Evolutionary conservation across 2,113 vertebrate species (phyloP), one percentile per base, ranked within the genome.

Genomic region (Cephalopterus ornatus): DNA sequence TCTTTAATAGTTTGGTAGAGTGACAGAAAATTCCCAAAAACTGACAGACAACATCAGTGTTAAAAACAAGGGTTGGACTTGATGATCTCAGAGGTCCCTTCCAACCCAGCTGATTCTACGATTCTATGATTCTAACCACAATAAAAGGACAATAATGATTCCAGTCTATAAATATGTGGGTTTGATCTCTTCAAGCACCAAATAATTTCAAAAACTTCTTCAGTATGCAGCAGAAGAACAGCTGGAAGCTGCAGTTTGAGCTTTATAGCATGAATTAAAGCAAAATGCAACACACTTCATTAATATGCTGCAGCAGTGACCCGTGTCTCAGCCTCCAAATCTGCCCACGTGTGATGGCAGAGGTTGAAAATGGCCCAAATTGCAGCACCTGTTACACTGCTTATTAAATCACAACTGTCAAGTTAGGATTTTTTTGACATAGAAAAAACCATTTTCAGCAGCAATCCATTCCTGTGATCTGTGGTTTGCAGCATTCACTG

Each of bases 341-440:
- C 35, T 50, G 58, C 77, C 50, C 77, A 74, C 1, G 0, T 1
- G 0, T n/a, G 47, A 81, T 14, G 12, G 33, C n/a, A 44, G 42
- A 47, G 63, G 66, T 6, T 35, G 68, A 62, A 77, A 89, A 70
- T 2, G 32, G 42, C 81, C 76, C 61, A 18, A 81, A 58, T 13
- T 15, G 37, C 3, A 55, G 63, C 73, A 65, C 44, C 41, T 89
- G 46, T 49, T 49, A 4, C 2, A 21, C 58, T 91, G 39, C 22
- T 56, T 52, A 59, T 61, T 21, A 35, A 72, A 76, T 41, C 53
- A 76, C 67, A 91, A 6, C 33, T 11, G 49, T 27, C 44, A 39
- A 66, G 65, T 47, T 55, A 6, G 6, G 17, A 14, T 55, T 68
- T 82, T 82, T 68, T 27, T 83, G 71, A 65, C 7, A 10, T 0